Percentiles rank a stretch among this genome's conserved stretches.
Evolutionary conservation across 2,888 invertebrate species (phyloP).

Genomic region (Melieria crassipennis): DNA sequence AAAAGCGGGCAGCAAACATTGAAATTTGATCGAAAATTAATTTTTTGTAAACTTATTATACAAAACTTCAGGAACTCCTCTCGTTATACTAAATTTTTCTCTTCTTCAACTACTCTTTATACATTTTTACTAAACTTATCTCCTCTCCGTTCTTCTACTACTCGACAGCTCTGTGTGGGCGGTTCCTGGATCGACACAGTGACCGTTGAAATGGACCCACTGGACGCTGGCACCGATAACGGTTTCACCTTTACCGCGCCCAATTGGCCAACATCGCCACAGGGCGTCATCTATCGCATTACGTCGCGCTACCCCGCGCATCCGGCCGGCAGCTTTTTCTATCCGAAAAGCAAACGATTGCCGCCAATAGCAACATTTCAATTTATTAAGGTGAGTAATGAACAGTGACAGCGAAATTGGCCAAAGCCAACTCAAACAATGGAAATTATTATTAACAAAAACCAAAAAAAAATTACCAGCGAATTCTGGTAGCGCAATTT

Average conservation of each 20-base stretch:
- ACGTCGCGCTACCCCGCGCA: constrained; percentile 89
- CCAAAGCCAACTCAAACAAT: too few species aligned
- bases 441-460: too few species aligned
- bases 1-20: too few species aligned
- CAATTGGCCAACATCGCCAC: constrained; percentile 93
- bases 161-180: constrained; percentile 81
- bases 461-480: too few species aligned
- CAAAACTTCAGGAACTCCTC: neutral
- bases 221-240: constrained; percentile 94
- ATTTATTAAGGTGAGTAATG: constrained; percentile 81
- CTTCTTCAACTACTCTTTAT: neutral
- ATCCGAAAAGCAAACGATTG: constrained; percentile 85
- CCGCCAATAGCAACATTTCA: constrained; percentile 92
- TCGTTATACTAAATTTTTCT: neutral
- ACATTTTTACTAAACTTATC: neutral
- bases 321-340: constrained; percentile 94
- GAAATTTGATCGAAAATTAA: neutral
- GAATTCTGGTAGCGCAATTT: too few species aligned
- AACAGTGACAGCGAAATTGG: too few species aligned
- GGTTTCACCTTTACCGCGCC: constrained; percentile 97
- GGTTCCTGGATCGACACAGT: constrained; percentile 92
- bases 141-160: neutral
- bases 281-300: constrained; percentile 87
- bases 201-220: constrained; percentile 89
- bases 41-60: constrained; percentile 33